Percentiles rank a stretch among this genome's conserved stretches.
Conservation (phyloP, 1,140 invertebrate genomes). For the Zaprionus vittiger region DNA sequence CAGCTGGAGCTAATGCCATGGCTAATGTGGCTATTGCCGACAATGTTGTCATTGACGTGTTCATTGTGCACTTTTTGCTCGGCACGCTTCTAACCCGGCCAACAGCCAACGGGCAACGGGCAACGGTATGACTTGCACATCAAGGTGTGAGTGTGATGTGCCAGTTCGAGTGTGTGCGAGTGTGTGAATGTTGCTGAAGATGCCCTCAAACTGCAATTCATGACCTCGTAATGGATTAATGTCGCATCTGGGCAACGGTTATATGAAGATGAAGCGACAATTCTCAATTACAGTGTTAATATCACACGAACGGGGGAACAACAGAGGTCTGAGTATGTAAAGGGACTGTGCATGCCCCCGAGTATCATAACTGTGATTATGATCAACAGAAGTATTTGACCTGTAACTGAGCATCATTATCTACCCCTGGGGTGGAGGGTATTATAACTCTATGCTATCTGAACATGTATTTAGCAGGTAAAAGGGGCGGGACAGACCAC, state of each 20-base stretch:
- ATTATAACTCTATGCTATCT: no score
- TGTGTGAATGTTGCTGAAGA: constrained; percentile 12
- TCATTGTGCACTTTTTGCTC: constrained; percentile 41
- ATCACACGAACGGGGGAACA: neutral
- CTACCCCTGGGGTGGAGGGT: no score
- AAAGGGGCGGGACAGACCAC: no score
- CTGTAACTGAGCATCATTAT: neutral
- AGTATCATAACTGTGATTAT: neutral
- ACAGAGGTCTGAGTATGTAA: neutral
- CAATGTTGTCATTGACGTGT: constrained; percentile 61
- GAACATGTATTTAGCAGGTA: no score
- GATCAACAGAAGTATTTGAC: neutral
- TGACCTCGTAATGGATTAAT: constrained; percentile 64
- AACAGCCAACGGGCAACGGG: neutral
- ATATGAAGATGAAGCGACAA: constrained; percentile 14
- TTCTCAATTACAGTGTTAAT: constrained; percentile 11
- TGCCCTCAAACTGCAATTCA: constrained; percentile 62
- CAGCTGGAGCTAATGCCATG: constrained; percentile 70
- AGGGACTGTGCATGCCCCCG: neutral
- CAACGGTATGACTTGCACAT: constrained; percentile 55
- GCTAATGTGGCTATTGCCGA: constrained; percentile 58
- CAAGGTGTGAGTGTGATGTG: constrained; percentile 30
- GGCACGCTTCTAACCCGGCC: constrained; percentile 46
- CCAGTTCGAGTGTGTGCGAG: neutral
- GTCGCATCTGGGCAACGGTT: constrained; percentile 27